phyloP scores from a whole-genome alignment of 1,140 invertebrate species.

The Augochlora pura region DNA sequence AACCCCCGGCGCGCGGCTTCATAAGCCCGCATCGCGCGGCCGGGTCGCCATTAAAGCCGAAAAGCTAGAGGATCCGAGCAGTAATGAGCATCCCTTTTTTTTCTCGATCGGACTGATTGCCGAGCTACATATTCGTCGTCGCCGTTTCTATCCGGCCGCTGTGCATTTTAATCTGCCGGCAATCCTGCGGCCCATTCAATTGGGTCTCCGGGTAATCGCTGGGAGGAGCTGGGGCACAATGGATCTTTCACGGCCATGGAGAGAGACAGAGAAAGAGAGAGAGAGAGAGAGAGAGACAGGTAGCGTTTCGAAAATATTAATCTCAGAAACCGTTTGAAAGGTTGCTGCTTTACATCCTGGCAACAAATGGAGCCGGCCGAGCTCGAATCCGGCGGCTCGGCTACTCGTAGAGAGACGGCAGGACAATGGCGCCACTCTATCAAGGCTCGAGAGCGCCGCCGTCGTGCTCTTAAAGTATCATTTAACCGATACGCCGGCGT shows the following conservation, averaged over 20 bases:
- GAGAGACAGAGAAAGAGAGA: neutral
- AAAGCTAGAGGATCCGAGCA: neutral
- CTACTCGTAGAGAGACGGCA: neutral
- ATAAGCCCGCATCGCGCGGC: neutral
- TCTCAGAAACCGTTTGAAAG: neutral
- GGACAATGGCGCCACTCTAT: constrained; percentile 26
- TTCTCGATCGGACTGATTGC: neutral
- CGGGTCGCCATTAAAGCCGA: neutral
- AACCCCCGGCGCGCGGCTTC: too few species aligned
- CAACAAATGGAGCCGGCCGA: neutral
- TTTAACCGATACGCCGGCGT: constrained; percentile 7
- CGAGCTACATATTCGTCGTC: neutral
- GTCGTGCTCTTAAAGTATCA: constrained; percentile 37
- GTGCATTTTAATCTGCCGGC: neutral
- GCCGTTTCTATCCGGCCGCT: neutral
- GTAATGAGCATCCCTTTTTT: neutral
- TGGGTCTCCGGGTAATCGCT: constrained; percentile 1
- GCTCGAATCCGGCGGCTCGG: neutral
- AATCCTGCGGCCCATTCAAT: neutral
- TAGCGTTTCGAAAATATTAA: constrained; percentile 30
- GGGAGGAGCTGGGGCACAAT: neutral
- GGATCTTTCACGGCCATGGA: neutral
- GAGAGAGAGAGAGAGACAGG: neutral
- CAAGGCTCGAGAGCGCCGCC: neutral
- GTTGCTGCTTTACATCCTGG: constrained; percentile 4